Percentiles rank a stretch among this genome's conserved stretches.
Evolutionary conservation across 2,888 invertebrate genomes (phyloP).

Genomic region (Hyposoter didymator): DNA sequence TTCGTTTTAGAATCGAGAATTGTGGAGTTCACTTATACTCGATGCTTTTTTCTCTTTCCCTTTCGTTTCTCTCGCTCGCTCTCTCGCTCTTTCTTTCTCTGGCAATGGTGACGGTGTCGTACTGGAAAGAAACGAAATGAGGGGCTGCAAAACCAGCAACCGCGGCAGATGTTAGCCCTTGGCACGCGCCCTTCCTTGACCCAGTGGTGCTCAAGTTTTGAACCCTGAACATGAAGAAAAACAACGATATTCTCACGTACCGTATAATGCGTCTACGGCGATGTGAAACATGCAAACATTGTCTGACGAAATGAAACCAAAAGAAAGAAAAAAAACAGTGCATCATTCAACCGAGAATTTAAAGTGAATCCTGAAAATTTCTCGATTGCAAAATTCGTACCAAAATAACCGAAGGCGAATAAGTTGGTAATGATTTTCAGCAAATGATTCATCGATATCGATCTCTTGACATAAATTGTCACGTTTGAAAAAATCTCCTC

Average conservation of each 20-base stretch:
- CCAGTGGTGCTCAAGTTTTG: slow-evolving; percentile 76
- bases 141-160: slow-evolving; percentile 79
- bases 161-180: slow-evolving; percentile 81
- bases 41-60: slow-evolving; percentile 5
- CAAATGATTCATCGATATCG: not conserved
- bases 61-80: slow-evolving; percentile 43
- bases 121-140: slow-evolving; percentile 74
- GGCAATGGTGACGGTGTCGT: slow-evolving; percentile 69
- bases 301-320: not conserved
- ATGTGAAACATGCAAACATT: not conserved
- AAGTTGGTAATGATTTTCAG: not conserved
- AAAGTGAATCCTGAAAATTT: not conserved
- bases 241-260: not conserved
- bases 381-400: not conserved
- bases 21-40: slow-evolving; percentile 24
- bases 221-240: not conserved
- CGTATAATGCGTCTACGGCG: not conserved
- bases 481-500: not conserved
- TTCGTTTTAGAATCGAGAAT: slow-evolving; percentile 57
- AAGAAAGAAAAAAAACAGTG: not conserved
- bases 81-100: slow-evolving; percentile 42
- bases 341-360: not conserved
- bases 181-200: slow-evolving; percentile 81
- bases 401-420: not conserved
- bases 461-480: not conserved